phyloP scores from a whole-genome alignment of 2,797 vertebrate species.

The Alca torda region DNA sequence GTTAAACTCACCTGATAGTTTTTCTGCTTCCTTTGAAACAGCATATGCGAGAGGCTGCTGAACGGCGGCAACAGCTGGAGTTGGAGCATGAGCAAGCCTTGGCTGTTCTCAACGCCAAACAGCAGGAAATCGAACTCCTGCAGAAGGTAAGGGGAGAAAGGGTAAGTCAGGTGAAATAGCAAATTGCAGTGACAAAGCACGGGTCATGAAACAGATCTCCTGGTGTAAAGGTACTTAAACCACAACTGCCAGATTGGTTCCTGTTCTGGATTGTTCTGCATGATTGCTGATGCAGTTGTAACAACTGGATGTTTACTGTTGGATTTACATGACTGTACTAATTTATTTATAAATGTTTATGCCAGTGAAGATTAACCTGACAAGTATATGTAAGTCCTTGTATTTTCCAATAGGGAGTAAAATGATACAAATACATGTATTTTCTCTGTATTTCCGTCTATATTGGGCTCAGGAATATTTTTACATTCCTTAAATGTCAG shows the following conservation, averaged over 20 bases:
- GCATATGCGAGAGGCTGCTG: slow-evolving; percentile 99
- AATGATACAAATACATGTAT: neutral
- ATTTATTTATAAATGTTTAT: neutral
- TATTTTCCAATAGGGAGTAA: neutral
- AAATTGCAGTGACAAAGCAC: neutral
- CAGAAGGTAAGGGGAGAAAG: slow-evolving; percentile 85
- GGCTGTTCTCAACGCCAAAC: slow-evolving; percentile 96
- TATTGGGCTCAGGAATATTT: neutral
- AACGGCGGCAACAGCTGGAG: slow-evolving; percentile 98
- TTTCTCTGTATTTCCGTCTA: neutral
- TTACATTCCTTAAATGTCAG: neutral
- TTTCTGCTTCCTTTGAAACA: slow-evolving; percentile 59
- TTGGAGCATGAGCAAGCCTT: slow-evolving; percentile 98
- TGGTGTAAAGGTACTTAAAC: neutral
- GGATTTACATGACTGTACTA: neutral
- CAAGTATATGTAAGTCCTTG: rapidly evolving
- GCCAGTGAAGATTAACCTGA: neutral
- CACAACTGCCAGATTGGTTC: rapidly evolving
- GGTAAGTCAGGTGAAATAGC: neutral
- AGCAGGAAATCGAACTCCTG: slow-evolving; percentile 98
- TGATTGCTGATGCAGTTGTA: neutral
- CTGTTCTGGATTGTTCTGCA: neutral
- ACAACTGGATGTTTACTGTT: neutral
- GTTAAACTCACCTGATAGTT: neutral
- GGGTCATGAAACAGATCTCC: neutral